Conservation (phyloP, 2,888 invertebrate species). For the Stenichneumon culpator region DNA sequence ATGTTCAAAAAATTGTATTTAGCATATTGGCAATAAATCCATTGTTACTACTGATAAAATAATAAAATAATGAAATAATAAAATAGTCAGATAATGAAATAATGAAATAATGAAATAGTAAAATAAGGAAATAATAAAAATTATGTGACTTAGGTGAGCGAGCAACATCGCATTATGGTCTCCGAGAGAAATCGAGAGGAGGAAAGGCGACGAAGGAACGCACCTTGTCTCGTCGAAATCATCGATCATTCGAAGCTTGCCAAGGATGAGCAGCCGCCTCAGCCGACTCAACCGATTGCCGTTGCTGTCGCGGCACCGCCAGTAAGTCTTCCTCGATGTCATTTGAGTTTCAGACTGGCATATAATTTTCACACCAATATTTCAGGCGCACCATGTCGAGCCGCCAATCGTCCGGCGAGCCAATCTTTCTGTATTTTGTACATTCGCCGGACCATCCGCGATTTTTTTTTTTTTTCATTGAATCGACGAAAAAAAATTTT, state of each 20-base stretch:
- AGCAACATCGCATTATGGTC: constrained; percentile 69
- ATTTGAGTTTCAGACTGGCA: not conserved
- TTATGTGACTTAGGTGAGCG: constrained; percentile 67
- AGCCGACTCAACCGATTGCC: not conserved
- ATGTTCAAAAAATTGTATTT: no score
- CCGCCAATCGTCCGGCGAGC: no score
- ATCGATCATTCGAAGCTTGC: constrained; percentile 69
- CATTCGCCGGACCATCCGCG: no score
- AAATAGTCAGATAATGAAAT: no score
- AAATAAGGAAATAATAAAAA: not conserved
- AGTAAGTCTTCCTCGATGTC: constrained; percentile 5
- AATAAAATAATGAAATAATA: no score
- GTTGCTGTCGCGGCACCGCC: not conserved
- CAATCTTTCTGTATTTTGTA: no score
- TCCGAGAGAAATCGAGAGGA: constrained; percentile 72
- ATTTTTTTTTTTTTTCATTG: no score
- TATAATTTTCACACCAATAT: not conserved
- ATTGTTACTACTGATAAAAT: no score
- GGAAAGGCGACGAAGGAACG: constrained; percentile 68
- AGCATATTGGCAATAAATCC: no score
- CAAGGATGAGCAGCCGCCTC: not conserved
- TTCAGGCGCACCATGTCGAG: no score
- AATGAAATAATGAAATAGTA: not conserved
- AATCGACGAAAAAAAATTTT: no score
- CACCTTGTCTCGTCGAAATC: constrained; percentile 58